phyloP scores from a whole-genome alignment of 2,797 vertebrate genomes.

The Antrozous pallidus region DNA sequence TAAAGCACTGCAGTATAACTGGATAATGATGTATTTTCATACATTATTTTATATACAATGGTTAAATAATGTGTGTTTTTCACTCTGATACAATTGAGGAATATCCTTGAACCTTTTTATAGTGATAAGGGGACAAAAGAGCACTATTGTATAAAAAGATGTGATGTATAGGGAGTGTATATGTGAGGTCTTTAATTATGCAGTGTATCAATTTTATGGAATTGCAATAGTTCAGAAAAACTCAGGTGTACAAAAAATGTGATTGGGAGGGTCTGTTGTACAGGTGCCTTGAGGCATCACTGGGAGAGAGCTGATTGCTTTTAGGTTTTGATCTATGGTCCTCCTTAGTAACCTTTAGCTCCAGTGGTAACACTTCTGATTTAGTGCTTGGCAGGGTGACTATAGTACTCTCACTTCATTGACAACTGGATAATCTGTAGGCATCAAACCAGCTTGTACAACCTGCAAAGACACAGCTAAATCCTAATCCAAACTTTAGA shows the following conservation, averaged over 20 bases:
- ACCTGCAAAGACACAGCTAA: not conserved
- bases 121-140: not conserved
- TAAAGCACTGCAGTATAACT: not conserved
- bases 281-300: not conserved
- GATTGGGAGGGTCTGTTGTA: not conserved
- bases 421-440: not conserved
- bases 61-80: not conserved
- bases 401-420: not conserved
- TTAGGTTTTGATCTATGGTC: not conserved
- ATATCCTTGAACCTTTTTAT: not conserved
- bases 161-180: not conserved
- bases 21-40: not conserved
- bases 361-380: not conserved
- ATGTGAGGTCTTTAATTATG: not conserved
- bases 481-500: not conserved
- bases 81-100: not conserved
- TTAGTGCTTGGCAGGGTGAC: not conserved
- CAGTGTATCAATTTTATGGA: not conserved
- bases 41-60: not conserved
- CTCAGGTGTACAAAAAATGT: not conserved
- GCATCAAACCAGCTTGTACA: not conserved
- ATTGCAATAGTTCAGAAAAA: not conserved
- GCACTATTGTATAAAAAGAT: not conserved
- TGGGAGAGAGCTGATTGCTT: not conserved
- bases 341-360: not conserved